Evolutionary conservation across 2,888 invertebrate genomes (phyloP), one percentile per base, ranked within the genome.

Genomic region (Oligia fasciuncula): DNA sequence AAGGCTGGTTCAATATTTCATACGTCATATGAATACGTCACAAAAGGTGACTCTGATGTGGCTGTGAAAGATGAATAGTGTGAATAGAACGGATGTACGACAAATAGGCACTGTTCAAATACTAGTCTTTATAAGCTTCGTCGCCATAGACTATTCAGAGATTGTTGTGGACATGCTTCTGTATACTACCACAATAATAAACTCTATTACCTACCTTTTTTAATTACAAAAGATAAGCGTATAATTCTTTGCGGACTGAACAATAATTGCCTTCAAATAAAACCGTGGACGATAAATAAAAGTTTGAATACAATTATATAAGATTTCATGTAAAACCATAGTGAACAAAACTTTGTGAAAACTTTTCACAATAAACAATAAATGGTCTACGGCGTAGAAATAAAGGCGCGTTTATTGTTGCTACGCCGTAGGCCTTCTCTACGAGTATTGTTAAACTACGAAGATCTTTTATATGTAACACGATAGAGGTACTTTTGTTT

Each of bases 21-120:
- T 82, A 87, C 85, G 90, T 88, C 85, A 89, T 85, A 87, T 87
- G 87, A 90, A 86, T 87, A 86, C 78, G 87, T 90, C 87, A 89
- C 79, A 90, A 85, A 86, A 87, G 86, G 40, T 85, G 89, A 85
- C 87, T 89, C 72, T 79, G 85, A 88, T 85, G 85, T 83, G 82
- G 68, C 89, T 83, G 80, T 88, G 89, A 86, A 83, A 81, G 88
- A 89, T 89, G 89, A 88, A 89, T 89, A 79, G 86, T 76, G 75
- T 83, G 88, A 88, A 89, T 87, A 79, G 86, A 86, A 76, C 77
- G 78, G 83, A 85, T 86, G 78, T 79, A 73, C 85, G 84, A 87
- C 86, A 88, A 89, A 86, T 85, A 87, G 76, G 77, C 79, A 62
- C 76, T 79, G 81, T 88, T 85, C 79, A 87, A 76, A 84, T 76